Conservation (phyloP, 2,888 invertebrate species). For the Thecophora atra region DNA sequence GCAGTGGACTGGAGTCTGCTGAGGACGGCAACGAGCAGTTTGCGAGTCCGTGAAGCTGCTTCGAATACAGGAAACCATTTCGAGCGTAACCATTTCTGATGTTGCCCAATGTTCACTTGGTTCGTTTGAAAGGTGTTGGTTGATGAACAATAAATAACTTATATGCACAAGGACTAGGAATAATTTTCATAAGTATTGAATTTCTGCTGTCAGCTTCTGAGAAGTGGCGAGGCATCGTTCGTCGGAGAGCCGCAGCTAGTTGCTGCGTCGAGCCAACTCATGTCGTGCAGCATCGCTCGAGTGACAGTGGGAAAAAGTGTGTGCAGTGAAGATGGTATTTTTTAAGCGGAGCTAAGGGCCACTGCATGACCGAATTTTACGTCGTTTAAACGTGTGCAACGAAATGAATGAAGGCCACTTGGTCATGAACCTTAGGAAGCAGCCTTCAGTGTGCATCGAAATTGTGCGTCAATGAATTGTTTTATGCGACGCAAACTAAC, state of each 20-base stretch:
- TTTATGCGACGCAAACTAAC: too few relatives aligned
- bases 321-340: not conserved
- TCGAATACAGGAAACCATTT: constrained; percentile 1
- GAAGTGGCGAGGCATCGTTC: constrained; percentile 14
- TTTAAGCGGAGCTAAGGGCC: not conserved
- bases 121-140: constrained; percentile 59
- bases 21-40: not conserved
- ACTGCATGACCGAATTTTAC: not conserved
- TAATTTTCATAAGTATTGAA: constrained; percentile 37
- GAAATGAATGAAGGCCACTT: not conserved
- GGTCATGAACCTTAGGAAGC: too few relatives aligned
- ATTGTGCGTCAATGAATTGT: too few relatives aligned
- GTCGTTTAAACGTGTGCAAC: not conserved
- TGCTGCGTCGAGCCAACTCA: not conserved
- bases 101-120: constrained; percentile 23
- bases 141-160: constrained; percentile 65
- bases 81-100: constrained; percentile 29
- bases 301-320: not conserved
- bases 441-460: too few relatives aligned
- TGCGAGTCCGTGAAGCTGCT: not conserved
- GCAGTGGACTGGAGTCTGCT: too few relatives aligned
- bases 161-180: constrained; percentile 51
- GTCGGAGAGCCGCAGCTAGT: not conserved
- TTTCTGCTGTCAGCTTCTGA: constrained; percentile 35
- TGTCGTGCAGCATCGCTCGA: not conserved